Evolutionary conservation across 2,113 vertebrate genomes (phyloP).

Genomic region (Anguilla rostrata): DNA sequence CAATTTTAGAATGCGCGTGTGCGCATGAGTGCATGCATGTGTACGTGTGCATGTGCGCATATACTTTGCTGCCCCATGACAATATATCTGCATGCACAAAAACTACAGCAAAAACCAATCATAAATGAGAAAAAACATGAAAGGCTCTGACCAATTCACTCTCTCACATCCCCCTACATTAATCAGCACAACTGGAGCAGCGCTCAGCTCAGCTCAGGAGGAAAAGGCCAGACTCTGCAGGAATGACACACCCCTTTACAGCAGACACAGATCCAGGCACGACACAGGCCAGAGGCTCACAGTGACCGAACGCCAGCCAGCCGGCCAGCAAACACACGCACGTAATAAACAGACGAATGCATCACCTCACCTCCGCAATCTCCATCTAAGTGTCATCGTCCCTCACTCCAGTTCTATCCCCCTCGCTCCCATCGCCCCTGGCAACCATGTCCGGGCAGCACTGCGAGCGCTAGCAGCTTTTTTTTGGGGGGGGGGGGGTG

Average conservation of each 20-base stretch:
- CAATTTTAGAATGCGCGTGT: background rate
- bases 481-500: background rate
- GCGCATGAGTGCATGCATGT: background rate
- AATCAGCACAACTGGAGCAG: background rate
- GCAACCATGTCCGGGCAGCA: slow-evolving; percentile 47
- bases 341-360: background rate
- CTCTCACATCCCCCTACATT: background rate
- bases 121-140: background rate
- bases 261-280: background rate
- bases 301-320: background rate
- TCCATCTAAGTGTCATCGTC: slow-evolving; percentile 68
- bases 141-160: background rate
- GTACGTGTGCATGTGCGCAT: background rate
- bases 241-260: background rate
- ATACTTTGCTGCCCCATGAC: background rate
- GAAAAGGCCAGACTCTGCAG: background rate
- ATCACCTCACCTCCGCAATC: slow-evolving; percentile 61
- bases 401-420: slow-evolving; percentile 41
- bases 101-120: background rate
- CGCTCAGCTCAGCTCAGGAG: background rate
- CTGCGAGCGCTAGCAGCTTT: slow-evolving; percentile 29
- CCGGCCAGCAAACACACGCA: background rate
- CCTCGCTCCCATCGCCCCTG: slow-evolving; percentile 48
- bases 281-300: background rate
- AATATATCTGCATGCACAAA: background rate